Conservation (phyloP, 2,888 invertebrate species). For the Zonitis immaculata region DNA sequence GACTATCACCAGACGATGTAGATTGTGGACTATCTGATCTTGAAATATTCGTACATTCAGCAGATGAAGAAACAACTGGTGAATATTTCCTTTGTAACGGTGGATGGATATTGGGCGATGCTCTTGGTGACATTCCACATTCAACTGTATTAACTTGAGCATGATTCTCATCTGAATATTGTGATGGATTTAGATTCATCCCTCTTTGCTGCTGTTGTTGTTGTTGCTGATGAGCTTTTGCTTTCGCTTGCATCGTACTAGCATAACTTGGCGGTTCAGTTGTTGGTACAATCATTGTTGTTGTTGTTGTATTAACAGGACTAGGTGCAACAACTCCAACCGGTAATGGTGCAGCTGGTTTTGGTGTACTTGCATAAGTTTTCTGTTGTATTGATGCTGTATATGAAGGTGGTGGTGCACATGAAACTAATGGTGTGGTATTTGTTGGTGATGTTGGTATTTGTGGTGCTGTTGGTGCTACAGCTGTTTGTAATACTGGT, state of each 20-base stretch:
- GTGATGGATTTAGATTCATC: slow-evolving; percentile 64
- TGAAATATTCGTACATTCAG: slow-evolving; percentile 49
- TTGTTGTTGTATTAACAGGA: slow-evolving; percentile 37
- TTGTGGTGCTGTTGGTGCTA: slow-evolving; percentile 80
- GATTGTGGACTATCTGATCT: slow-evolving; percentile 55
- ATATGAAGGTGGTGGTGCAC: slow-evolving; percentile 77
- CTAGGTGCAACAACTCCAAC: slow-evolving; percentile 17
- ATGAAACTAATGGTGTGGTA: slow-evolving; percentile 49
- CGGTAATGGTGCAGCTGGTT: slow-evolving; percentile 47
- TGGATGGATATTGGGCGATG: slow-evolving; percentile 54
- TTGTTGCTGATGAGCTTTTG: slow-evolving; percentile 34
- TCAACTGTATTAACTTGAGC: slow-evolving; percentile 48
- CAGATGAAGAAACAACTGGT: slow-evolving; percentile 50
- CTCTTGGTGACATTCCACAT: slow-evolving; percentile 48
- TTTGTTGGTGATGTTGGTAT: slow-evolving; percentile 52
- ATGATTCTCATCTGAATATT: slow-evolving; percentile 52
- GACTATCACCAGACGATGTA: slow-evolving; percentile 49
- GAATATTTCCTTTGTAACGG: slow-evolving; percentile 69
- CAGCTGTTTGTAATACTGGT: slow-evolving; percentile 90
- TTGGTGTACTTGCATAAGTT: slow-evolving; percentile 40
- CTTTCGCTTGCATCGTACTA: slow-evolving; percentile 77
- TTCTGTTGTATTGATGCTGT: slow-evolving; percentile 77
- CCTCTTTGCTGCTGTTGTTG: slow-evolving; percentile 50
- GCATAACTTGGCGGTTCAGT: slow-evolving; percentile 91
- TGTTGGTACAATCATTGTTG: slow-evolving; percentile 56